These are phyloP conservation scores for Euzophera pinguis DNA, from an alignment of 2,888 invertebrate genomes.

Conservation along the genomic window DNA sequence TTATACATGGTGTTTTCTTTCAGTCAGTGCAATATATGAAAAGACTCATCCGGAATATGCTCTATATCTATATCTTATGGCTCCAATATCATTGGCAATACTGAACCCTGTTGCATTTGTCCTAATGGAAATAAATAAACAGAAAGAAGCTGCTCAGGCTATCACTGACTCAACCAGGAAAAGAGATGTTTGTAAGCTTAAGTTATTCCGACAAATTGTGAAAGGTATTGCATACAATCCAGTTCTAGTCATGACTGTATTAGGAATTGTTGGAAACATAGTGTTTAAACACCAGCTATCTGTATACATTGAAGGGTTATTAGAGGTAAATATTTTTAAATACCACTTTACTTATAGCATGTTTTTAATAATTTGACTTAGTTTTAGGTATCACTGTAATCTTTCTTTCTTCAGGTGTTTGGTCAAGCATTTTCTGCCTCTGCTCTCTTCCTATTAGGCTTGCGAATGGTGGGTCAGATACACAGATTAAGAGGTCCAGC, in stretches of 20 bases:
- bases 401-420: slow-evolving; percentile 76
- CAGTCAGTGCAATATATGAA: slow-evolving; percentile 92
- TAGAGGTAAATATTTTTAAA: slow-evolving; percentile 79
- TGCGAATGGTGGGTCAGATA: slow-evolving; percentile 95
- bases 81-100: slow-evolving; percentile 95
- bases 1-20: too few relatives aligned
- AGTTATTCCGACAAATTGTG: slow-evolving; percentile 67
- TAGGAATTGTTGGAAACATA: slow-evolving; percentile 92
- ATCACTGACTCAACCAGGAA: slow-evolving; percentile 34
- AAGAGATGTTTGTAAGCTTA: slow-evolving; percentile 46
- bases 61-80: slow-evolving; percentile 94
- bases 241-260: slow-evolving; percentile 93
- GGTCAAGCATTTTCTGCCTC: slow-evolving; percentile 95
- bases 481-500: slow-evolving; percentile 88
- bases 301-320: slow-evolving; percentile 84
- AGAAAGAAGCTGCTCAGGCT: slow-evolving; percentile 50
- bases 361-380: too few relatives aligned
- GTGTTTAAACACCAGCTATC: slow-evolving; percentile 89
- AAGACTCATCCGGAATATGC: slow-evolving; percentile 94
- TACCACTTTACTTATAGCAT: too few relatives aligned
- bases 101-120: slow-evolving; percentile 95
- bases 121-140: slow-evolving; percentile 90
- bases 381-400: background rate
- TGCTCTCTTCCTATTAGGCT: slow-evolving; percentile 93
- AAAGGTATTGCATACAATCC: slow-evolving; percentile 92